A percentile compares a stretch with the other conserved stretches of the same genome.
These are phyloP conservation scores for Drosophila funebris DNA, from an alignment of 1,140 invertebrate genomes.

Conservation along the genomic window DNA sequence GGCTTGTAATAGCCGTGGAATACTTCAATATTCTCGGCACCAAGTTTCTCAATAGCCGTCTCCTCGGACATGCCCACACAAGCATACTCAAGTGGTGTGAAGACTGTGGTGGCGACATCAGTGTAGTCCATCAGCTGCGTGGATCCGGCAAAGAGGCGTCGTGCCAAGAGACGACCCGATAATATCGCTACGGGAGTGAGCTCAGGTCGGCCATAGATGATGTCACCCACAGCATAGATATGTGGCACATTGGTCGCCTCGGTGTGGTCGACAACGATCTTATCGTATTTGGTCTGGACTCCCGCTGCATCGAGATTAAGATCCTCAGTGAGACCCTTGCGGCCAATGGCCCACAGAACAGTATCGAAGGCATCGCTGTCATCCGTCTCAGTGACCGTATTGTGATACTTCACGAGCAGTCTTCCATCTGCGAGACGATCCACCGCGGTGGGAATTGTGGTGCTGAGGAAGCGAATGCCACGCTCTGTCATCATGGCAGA, in stretches of 20 bases:
- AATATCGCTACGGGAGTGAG: slow-evolving; percentile 98
- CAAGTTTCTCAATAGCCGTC: slow-evolving; percentile 87
- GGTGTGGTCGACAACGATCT: slow-evolving; percentile 87
- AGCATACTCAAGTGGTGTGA: slow-evolving; percentile 98
- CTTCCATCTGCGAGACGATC: slow-evolving; percentile 88
- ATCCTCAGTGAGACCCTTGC: slow-evolving; percentile 88
- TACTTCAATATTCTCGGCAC: slow-evolving; percentile 90
- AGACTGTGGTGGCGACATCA: slow-evolving; percentile 98
- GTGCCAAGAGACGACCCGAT: slow-evolving; percentile 93
- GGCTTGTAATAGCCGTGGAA: slow-evolving; percentile 98
- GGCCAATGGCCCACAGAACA: slow-evolving; percentile 92
- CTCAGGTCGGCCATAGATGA: slow-evolving; percentile 93
- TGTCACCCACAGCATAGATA: slow-evolving; percentile 97
- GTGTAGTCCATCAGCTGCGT: slow-evolving; percentile 92
- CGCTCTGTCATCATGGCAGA: slow-evolving; percentile 92
- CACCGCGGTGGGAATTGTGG: slow-evolving; percentile 91
- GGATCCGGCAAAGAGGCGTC: slow-evolving; percentile 87
- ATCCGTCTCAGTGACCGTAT: slow-evolving; percentile 84
- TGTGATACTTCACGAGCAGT: slow-evolving; percentile 88
- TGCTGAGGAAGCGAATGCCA: slow-evolving; percentile 92
- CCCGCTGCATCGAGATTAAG: slow-evolving; percentile 89
- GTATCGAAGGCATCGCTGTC: slow-evolving; percentile 91
- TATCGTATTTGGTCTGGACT: slow-evolving; percentile 85
- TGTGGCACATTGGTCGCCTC: slow-evolving; percentile 95
- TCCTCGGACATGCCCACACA: slow-evolving; percentile 97